These are phyloP conservation scores for Accipiter cooperii DNA, from an alignment of 2,113 vertebrate species.

Conservation along the genomic window DNA sequence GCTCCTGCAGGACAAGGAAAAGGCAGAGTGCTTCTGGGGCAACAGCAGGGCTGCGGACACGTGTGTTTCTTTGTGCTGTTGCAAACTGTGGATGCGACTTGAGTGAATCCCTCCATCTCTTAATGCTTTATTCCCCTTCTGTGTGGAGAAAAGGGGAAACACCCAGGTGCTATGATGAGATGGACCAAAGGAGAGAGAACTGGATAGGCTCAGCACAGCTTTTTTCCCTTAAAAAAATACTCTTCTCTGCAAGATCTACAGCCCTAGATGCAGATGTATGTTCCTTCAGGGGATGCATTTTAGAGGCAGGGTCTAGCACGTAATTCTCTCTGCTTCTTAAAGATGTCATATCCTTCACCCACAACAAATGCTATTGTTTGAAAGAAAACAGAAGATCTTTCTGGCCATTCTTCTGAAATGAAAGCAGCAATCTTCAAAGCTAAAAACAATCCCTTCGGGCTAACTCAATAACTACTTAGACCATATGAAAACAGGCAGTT, in stretches of 20 bases:
- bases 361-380: constrained; percentile 11
- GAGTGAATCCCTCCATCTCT: background rate
- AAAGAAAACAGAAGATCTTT: constrained; percentile 25
- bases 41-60: background rate
- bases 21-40: background rate
- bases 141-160: background rate
- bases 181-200: background rate
- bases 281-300: background rate
- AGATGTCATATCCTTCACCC: background rate
- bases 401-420: constrained; percentile 16
- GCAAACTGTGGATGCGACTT: background rate
- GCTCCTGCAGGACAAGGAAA: background rate
- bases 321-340: background rate
- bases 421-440: constrained; percentile 37
- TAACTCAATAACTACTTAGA: background rate
- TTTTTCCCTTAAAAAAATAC: background rate
- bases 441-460: background rate
- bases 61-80: accelerated
- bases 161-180: background rate
- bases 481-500: background rate
- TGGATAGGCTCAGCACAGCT: background rate
- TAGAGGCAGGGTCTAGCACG: background rate
- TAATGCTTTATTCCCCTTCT: background rate
- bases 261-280: background rate
- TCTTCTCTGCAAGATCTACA: background rate